phyloP scores from a whole-genome alignment of 2,888 invertebrate genomes.

The Diarsia brunnea region DNA sequence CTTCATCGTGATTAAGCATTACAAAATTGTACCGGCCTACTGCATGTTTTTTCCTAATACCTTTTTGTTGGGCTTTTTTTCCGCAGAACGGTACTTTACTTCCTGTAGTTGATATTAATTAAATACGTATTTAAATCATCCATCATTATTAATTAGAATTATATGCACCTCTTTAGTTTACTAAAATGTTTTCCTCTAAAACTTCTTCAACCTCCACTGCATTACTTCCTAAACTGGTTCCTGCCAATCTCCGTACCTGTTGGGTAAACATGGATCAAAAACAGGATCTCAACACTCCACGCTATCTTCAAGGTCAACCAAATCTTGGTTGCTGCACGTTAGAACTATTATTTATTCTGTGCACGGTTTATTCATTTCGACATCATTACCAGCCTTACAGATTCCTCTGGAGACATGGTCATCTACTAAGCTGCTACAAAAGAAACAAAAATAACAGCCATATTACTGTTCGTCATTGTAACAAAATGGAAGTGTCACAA shows the following conservation, averaged over 20 bases:
- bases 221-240: neutral
- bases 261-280: neutral
- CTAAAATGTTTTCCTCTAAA: neutral
- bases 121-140: neutral
- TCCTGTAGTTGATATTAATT: neutral
- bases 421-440: neutral
- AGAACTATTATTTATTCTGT: no score
- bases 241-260: neutral
- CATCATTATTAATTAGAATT: neutral
- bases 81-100: neutral
- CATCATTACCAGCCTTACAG: neutral
- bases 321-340: neutral
- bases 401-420: neutral
- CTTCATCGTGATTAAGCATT: constrained; percentile 26
- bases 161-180: neutral
- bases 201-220: neutral
- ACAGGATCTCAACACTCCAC: neutral
- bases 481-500: constrained; percentile 23
- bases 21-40: constrained; percentile 9
- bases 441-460: neutral
- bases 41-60: constrained; percentile 1
- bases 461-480: neutral
- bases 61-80: neutral
- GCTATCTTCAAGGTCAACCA: neutral
- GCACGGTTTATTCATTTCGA: neutral